Base-by-base conservation (phyloP, 2,113 vertebrate species). In the Phocoena phocoena region DNA sequence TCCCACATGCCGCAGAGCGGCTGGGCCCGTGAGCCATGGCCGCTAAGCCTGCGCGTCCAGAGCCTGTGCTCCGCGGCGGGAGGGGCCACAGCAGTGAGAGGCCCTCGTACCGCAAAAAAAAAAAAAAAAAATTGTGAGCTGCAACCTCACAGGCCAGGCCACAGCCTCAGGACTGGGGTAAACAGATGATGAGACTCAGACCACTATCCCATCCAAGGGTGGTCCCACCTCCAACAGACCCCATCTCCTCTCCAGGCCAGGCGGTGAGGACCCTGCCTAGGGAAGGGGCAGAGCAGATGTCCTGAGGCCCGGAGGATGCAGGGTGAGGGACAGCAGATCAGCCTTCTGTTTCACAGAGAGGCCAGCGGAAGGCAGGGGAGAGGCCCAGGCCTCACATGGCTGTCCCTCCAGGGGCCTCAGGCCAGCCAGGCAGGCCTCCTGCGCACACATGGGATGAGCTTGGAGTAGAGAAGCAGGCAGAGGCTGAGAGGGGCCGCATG, bases 31-130 rank as follows among this genome's bases (percentile, higher is more conserved):
- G 44, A 44, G 44, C 44, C 44, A 2, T 44, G 44, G 44, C 44
- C 44, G 44, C 44, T 44, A 6, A 44, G 44, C 7, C 44, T 44
- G 44, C 44, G 44, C 1, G 6, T 41, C 41, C 41, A 6, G 41
- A 41, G 6, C 6, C 41, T 41, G 41, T 41, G 41, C 6, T 41
- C 41, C 41, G 6, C 41, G 0, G 0, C 1, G 41, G 41, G 41
- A 41, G 41, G 1, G 41, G 41, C 41, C 41, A 0, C 41, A 41
- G 0, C 41, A 41, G 41, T 41, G 41, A 41, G 41, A 41, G 41
- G 41, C 41, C 41, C 6, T 5, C 41, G 5, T 41, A 41, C 6
- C 41, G 41, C 41, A 41, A 10, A 44, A 44, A 44, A 44, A 44
- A 44, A 44, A 44, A 44, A 44, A 44, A 44, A 21, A 36, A 60